Evolutionary conservation across 1,140 invertebrate genomes (phyloP), one percentile per base, ranked within the genome.

Genomic region (Druon quercuslanigerum): DNA sequence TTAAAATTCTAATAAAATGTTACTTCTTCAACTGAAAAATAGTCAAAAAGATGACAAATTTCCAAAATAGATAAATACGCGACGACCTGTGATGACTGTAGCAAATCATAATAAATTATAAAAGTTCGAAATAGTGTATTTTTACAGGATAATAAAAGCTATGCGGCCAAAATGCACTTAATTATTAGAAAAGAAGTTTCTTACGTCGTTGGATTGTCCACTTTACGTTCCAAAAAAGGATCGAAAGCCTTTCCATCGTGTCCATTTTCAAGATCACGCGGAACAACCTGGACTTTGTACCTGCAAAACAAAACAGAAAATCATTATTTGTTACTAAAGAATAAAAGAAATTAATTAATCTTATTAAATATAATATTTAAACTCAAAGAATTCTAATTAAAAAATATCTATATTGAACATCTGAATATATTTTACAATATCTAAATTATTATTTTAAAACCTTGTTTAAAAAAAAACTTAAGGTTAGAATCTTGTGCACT

Each of bases 131-230:
- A 33, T 33, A 33, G 25, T 33, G 25, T 33, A 33, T 33, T 33
- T 33, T 33, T 33, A 57, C 54, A 6, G n/a, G n/a, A 20, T 57
- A 20, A 57, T 1, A 13, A 57, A 19, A 57, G 20, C 16, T 57
- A 12, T 11, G 4, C 25, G 4, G 11, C 4, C 11, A 57, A 8
- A 57, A 57, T 20, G 25, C 0, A 20, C 13, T 13, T 54, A 9
- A 17, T 17, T 17, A 60, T 25, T 25, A 3, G 13, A 60, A 51
- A 50, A 51, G 46, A 7, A 74, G 66, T 77, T 73, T 94, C 95
- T 96, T 93, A 96, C 96, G 96, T 96, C 72, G 96, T 96, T 66
- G 96, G 94, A 91, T 96, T 95, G 20, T 94, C 94, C 81, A 95
- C 89, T 78, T 94, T 93, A 54, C 96, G 92, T 79, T 95, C 94